Evolutionary conservation across 2,888 invertebrate species (phyloP).

Genomic region (Eugnorisma glareosa): DNA sequence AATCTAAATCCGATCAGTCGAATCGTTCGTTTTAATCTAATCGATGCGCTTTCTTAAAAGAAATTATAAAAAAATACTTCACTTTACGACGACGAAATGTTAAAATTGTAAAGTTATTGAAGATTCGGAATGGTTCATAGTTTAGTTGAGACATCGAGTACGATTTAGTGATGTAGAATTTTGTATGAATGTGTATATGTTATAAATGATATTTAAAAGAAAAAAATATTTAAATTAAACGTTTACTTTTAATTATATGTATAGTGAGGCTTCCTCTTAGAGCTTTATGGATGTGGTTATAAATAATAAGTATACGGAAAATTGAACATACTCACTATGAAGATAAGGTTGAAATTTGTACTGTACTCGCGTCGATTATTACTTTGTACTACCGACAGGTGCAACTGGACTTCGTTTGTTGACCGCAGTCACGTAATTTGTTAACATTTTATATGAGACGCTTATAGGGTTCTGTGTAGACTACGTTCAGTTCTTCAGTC

Average conservation of each 20-base stretch:
- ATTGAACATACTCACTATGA: constrained; percentile 88
- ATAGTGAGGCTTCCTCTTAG: constrained; percentile 90
- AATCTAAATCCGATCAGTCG: constrained; percentile 81
- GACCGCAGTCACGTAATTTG: constrained; percentile 62
- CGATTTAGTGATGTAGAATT: constrained; percentile 84
- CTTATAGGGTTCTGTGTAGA: constrained; percentile 55
- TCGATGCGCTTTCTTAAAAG: constrained; percentile 72
- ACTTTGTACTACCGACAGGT: constrained; percentile 64
- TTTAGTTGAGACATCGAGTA: constrained; percentile 84
- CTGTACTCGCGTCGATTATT: constrained; percentile 75
- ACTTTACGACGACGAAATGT: constrained; percentile 66
- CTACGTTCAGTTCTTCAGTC: not conserved
- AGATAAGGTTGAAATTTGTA: constrained; percentile 81
- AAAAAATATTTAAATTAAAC: constrained; percentile 73
- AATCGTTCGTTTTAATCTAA: constrained; percentile 70
- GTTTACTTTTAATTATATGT: constrained; percentile 84
- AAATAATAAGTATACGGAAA: constrained; percentile 86
- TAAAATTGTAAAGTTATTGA: constrained; percentile 71
- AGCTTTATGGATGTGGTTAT: constrained; percentile 88
- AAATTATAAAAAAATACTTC: constrained; percentile 72
- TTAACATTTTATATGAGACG: constrained; percentile 62
- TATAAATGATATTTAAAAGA: constrained; percentile 85
- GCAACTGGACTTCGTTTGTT: constrained; percentile 61
- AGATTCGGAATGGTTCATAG: constrained; percentile 72
- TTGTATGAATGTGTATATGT: constrained; percentile 88